Evolutionary conservation across 2,797 vertebrate genomes (phyloP).

Genomic region (Smutsia temminckii): DNA sequence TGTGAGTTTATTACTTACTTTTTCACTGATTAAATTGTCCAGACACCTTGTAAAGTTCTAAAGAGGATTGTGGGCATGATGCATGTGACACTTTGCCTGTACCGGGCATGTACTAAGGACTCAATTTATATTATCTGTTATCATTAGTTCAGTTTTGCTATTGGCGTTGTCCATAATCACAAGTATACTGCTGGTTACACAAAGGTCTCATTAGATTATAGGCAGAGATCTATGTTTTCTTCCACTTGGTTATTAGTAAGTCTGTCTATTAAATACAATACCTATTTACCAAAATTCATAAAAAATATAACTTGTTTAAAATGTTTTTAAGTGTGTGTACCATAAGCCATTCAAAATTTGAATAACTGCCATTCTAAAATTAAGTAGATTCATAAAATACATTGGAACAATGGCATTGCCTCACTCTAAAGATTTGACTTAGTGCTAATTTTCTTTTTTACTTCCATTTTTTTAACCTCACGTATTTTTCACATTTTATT

Average conservation of each 20-base stretch:
- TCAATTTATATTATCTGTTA: background rate
- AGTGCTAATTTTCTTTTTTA: background rate
- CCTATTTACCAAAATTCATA: background rate
- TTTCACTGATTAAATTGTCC: background rate
- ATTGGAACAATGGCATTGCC: background rate
- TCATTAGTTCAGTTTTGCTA: background rate
- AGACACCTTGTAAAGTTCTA: background rate
- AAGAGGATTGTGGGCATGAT: background rate
- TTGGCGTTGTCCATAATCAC: background rate
- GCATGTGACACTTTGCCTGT: background rate
- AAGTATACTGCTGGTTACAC: background rate
- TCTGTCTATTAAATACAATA: background rate
- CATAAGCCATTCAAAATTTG: background rate
- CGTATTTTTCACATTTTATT: background rate
- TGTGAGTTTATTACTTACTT: background rate
- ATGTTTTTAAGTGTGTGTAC: background rate
- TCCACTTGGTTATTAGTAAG: background rate
- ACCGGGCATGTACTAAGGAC: background rate
- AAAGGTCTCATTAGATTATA: background rate
- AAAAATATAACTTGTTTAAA: background rate
- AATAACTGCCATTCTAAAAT: background rate
- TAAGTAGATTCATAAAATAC: background rate
- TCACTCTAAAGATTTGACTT: background rate
- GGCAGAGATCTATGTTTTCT: background rate
- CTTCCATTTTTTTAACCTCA: background rate